phyloP scores from a whole-genome alignment of 92 coral and sea anemone species.

The Umimayanthus kanabou region DNA sequence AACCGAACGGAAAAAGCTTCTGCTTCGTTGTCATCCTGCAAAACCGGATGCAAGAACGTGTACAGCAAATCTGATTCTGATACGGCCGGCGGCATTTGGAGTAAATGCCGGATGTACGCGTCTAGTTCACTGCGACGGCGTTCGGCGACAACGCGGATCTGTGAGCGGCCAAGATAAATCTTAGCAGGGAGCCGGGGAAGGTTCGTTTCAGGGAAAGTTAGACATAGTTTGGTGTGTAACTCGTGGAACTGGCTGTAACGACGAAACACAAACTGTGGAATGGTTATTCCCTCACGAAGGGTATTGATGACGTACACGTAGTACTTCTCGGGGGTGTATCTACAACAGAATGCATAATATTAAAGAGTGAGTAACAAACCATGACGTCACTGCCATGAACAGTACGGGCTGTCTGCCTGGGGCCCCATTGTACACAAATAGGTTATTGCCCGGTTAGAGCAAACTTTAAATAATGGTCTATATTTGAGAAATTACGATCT shows the following conservation, averaged over 20 bases:
- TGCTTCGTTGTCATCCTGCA: constrained; percentile 81
- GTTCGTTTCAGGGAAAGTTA: constrained; percentile 75
- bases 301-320: constrained; percentile 91
- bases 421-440: no score
- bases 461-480: no score
- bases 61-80: constrained; percentile 85
- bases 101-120: constrained; percentile 75
- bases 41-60: constrained; percentile 86
- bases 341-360: not conserved
- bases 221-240: constrained; percentile 81
- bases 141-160: constrained; percentile 98
- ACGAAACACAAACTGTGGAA: constrained; percentile 92
- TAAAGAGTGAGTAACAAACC: no score
- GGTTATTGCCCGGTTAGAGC: no score
- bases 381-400: not conserved
- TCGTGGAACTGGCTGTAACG: constrained; percentile 95
- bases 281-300: constrained; percentile 71
- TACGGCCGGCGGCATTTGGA: constrained; percentile 79
- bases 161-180: constrained; percentile 95
- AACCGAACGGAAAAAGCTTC: constrained; percentile 75
- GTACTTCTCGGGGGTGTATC: constrained; percentile 90
- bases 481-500: no score
- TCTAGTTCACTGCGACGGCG: constrained; percentile 92
- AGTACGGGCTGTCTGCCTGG: no score
- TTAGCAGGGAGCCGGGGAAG: constrained; percentile 92